Evolutionary conservation across 2,797 vertebrate species (phyloP).

Genomic region (Sebastiscus albofasciatus): DNA sequence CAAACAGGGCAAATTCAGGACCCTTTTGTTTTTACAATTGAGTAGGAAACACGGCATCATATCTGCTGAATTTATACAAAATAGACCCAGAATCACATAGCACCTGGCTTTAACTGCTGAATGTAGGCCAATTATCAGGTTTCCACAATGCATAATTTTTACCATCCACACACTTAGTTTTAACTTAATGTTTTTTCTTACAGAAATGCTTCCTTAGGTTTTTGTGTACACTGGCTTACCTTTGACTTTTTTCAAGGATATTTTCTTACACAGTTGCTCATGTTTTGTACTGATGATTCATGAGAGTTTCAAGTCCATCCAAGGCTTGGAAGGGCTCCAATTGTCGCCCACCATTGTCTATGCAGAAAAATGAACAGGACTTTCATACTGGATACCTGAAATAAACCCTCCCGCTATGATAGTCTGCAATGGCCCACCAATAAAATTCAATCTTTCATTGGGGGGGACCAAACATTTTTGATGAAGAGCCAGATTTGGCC

Average conservation of each 20-base stretch:
- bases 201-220: background rate
- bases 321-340: background rate
- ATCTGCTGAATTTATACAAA: background rate
- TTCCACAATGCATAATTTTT: background rate
- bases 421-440: background rate
- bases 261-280: background rate
- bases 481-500: background rate
- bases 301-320: constrained; percentile 14
- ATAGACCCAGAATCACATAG: background rate
- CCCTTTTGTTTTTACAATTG: background rate
- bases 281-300: constrained; percentile 14
- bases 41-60: background rate
- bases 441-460: background rate
- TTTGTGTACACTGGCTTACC: background rate
- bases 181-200: background rate
- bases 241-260: background rate
- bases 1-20: background rate
- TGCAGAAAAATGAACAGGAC: background rate
- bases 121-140: background rate
- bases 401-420: background rate
- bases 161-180: background rate
- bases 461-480: background rate
- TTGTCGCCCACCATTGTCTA: constrained; percentile 4
- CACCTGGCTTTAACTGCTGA: background rate
- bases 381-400: constrained; percentile 5